Evolutionary conservation across 2,113 vertebrate genomes (phyloP).

Genomic region (Cygnus buccinator): DNA sequence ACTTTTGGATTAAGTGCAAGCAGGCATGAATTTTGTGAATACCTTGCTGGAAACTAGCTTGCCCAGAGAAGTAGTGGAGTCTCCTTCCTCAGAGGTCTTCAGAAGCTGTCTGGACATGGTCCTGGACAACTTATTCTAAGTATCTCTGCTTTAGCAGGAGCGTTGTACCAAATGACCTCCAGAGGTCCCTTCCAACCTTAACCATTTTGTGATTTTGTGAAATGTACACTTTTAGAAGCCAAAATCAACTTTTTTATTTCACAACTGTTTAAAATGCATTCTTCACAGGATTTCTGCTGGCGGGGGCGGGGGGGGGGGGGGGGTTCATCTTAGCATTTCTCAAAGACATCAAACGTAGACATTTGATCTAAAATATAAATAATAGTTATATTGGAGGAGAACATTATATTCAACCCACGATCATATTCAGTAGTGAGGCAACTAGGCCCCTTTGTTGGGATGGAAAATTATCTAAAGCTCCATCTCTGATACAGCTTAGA

Average conservation of each 20-base stretch:
- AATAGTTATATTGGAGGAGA: background rate
- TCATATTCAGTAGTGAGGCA: background rate
- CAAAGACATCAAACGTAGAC: background rate
- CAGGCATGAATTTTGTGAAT: background rate
- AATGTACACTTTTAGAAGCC: background rate
- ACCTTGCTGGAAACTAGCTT: background rate
- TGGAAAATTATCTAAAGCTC: background rate
- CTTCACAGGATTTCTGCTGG: background rate
- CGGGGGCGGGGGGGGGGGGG: no score
- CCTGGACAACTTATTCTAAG: background rate
- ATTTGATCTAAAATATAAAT: conserved; percentile 25
- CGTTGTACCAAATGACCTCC: background rate
- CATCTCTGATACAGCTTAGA: background rate
- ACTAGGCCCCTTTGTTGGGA: background rate
- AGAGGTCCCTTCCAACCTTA: background rate
- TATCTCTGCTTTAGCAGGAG: background rate
- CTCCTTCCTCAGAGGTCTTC: background rate
- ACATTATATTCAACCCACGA: background rate
- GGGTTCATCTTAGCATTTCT: background rate
- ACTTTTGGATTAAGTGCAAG: no score
- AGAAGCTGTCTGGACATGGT: background rate
- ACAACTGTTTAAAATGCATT: background rate
- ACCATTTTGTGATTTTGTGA: background rate
- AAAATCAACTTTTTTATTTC: background rate
- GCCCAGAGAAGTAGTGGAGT: background rate